These are phyloP conservation scores for Tanytarsus gracilentus DNA, from an alignment of 2,888 invertebrate genomes.

Conservation along the genomic window DNA sequence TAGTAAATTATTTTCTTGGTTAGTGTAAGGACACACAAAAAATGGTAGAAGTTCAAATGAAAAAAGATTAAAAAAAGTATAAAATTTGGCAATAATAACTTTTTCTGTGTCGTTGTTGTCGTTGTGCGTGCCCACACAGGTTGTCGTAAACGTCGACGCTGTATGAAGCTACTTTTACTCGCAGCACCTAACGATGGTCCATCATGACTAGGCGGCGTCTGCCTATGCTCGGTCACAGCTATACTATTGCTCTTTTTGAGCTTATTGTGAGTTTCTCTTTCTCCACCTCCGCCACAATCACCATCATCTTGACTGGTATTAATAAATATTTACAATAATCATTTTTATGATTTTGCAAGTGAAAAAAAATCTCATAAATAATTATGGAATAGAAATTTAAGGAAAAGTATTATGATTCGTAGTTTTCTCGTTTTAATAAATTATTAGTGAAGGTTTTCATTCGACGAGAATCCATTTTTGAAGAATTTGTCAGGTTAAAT, in stretches of 20 bases:
- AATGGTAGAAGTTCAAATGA: background rate
- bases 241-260: slow-evolving; percentile 25
- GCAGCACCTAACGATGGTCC: slow-evolving; percentile 39
- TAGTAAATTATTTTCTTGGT: too few species aligned
- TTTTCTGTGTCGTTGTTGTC: slow-evolving; percentile 43
- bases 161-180: slow-evolving; percentile 44
- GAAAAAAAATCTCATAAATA: too few species aligned
- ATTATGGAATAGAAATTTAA: too few species aligned
- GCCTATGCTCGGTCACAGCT: slow-evolving; percentile 20
- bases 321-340: background rate
- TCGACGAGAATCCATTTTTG: too few species aligned
- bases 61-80: background rate
- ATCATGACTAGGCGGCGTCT: slow-evolving; percentile 44
- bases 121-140: slow-evolving; percentile 70
- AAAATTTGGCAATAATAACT: slow-evolving; percentile 27
- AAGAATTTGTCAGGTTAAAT: too few species aligned
- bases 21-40: background rate
- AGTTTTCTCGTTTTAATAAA: too few species aligned
- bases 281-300: slow-evolving; percentile 23
- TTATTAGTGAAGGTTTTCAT: too few species aligned
- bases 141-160: slow-evolving; percentile 67
- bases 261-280: slow-evolving; percentile 30
- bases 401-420: too few species aligned
- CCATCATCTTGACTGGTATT: slow-evolving; percentile 31
- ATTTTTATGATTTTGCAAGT: too few species aligned